phyloP scores from a whole-genome alignment of 2,888 invertebrate genomes.

The Myopa testacea region DNA sequence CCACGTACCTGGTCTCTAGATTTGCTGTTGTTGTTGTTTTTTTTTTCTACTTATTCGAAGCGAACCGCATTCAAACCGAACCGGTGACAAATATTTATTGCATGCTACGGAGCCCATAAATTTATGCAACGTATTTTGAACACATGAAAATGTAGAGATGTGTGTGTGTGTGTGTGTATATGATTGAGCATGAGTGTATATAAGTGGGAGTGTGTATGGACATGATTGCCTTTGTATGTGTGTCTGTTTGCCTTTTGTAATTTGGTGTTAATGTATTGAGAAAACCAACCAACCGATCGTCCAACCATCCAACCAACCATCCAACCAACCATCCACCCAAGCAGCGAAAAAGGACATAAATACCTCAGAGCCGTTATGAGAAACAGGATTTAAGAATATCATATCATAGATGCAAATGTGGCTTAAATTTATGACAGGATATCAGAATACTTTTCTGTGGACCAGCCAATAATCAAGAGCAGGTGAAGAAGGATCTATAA shows the following conservation, averaged over 20 bases:
- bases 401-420: slow-evolving; percentile 11
- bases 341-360: neutral
- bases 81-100: slow-evolving; percentile 36
- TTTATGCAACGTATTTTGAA: neutral
- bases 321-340: too few relatives aligned
- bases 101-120: slow-evolving; percentile 23
- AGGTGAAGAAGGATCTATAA: neutral
- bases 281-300: too few relatives aligned
- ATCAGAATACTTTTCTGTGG: neutral
- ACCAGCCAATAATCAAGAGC: neutral
- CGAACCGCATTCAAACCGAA: slow-evolving; percentile 7
- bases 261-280: slow-evolving; percentile 12
- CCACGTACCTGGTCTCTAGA: neutral
- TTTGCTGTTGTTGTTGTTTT: neutral
- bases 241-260: slow-evolving; percentile 4
- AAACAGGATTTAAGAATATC: slow-evolving; percentile 1
- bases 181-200: neutral
- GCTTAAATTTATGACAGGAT: slow-evolving; percentile 10
- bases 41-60: neutral
- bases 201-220: neutral
- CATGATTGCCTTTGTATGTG: neutral
- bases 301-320: too few relatives aligned
- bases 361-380: neutral
- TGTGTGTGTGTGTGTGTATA: neutral
- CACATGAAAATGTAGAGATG: neutral